Conservation (phyloP, 2,888 invertebrate species). For the Phrixothrix hirtus region DNA sequence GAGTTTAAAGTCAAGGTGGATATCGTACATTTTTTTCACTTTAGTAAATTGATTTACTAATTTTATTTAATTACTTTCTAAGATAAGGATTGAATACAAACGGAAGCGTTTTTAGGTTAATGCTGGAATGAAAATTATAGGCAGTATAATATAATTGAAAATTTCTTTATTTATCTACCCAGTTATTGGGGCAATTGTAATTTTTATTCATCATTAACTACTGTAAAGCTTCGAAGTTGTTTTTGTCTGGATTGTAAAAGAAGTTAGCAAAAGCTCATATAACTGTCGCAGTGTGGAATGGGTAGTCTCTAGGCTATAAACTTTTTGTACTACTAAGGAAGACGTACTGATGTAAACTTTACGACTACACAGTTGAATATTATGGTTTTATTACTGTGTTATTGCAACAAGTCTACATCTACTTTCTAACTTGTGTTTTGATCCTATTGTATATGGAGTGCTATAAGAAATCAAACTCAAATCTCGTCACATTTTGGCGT, state of each 20-base stretch:
- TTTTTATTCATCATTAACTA: not conserved
- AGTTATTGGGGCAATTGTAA: not conserved
- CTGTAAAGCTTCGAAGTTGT: not conserved
- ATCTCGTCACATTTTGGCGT: conserved; percentile 24
- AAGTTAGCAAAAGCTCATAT: conserved; percentile 6
- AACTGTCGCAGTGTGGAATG: conserved; percentile 10
- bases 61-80: too few relatives aligned
- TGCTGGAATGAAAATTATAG: too few relatives aligned
- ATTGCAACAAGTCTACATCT: conserved; percentile 46
- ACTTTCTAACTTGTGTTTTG: conserved; percentile 24
- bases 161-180: too few relatives aligned
- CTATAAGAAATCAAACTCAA: conserved; percentile 17
- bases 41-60: too few relatives aligned
- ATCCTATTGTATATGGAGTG: conserved; percentile 17
- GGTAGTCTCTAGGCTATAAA: conserved; percentile 15
- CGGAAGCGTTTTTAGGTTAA: too few relatives aligned
- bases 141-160: too few relatives aligned
- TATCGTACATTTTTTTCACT: too few relatives aligned
- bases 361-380: conserved; percentile 46
- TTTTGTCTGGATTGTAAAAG: not conserved
- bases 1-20: too few relatives aligned
- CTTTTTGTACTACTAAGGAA: conserved; percentile 19
- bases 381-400: conserved; percentile 45
- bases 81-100: too few relatives aligned
- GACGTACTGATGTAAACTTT: conserved; percentile 34